phyloP scores from a whole-genome alignment of 2,797 vertebrate genomes.

The Coranthus polyacanthus region DNA sequence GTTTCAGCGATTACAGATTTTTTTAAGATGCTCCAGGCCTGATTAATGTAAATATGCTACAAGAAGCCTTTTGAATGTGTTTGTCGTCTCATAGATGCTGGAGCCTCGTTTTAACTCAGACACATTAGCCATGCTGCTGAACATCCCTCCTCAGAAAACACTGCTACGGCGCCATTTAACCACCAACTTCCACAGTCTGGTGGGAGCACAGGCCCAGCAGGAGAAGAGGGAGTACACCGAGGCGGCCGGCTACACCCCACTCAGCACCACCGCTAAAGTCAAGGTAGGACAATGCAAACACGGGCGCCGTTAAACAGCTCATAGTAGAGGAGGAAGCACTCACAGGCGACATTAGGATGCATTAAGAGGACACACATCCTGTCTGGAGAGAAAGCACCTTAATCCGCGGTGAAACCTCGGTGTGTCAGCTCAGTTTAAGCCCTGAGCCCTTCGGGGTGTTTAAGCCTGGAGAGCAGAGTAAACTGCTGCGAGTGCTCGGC shows the following conservation, averaged over 20 bases:
- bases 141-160: conserved; percentile 96
- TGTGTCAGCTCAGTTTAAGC: conserved; percentile 58
- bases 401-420: conserved; percentile 54
- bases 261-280: conserved; percentile 96
- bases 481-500: no score
- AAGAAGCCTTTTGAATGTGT: neutral
- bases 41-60: no score
- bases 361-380: neutral
- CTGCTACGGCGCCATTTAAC: conserved; percentile 93
- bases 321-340: neutral
- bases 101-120: conserved; percentile 95
- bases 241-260: conserved; percentile 86
- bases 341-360: neutral
- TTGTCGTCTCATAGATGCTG: conserved; percentile 86
- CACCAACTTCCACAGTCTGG: conserved; percentile 92
- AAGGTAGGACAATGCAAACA: conserved; percentile 87
- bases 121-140: conserved; percentile 94
- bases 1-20: no score
- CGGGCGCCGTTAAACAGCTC: neutral
- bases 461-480: no score
- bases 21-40: no score
- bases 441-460: conserved; percentile 23
- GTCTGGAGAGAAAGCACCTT: conserved; percentile 42
- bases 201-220: conserved; percentile 91
- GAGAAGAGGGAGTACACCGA: conserved; percentile 93